Conservation (phyloP, 2,113 vertebrate genomes). For the Mus musculus region GRCm39 chr11:92660501-92661000, state of each 20-base stretch:
- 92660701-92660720: background rate
- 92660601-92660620: background rate
- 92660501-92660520: background rate
- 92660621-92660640: background rate
- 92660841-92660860: too few relatives aligned
- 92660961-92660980: constrained; percentile 97
- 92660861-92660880: too few relatives aligned
- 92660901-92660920: constrained; percentile 89
- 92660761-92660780: too few relatives aligned
- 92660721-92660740: background rate
- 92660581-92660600: background rate
- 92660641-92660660: background rate
- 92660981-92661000: constrained; percentile 99
- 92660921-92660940: constrained; percentile 98
- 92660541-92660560: background rate
- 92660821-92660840: too few relatives aligned
- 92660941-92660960: constrained; percentile 96
- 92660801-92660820: too few relatives aligned
- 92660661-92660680: background rate
- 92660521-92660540: background rate
- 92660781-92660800: too few relatives aligned
- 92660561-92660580: background rate
- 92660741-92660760: background rate
- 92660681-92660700: background rate
- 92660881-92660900: too few relatives aligned